Evolutionary conservation across 2,888 invertebrate genomes (phyloP), one percentile per base, ranked within the genome.

Genomic region (Eilema sororculum): DNA sequence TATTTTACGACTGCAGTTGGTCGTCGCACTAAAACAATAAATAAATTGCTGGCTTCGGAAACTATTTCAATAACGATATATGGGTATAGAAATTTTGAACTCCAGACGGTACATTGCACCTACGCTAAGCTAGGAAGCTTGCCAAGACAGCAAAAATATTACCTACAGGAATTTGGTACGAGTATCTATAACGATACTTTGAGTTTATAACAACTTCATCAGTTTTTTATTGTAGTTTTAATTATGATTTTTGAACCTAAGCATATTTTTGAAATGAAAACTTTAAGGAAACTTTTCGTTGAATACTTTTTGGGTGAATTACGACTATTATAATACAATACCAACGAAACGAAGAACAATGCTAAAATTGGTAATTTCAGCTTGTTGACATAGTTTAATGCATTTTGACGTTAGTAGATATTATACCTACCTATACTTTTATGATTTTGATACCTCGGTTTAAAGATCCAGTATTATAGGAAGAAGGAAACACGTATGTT

Each of bases 31-130:
- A 74, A 86, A 86, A 86, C 82, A 84, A 87, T 86, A 86, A 86
- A 84, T 84, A 83, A 80, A 69, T 37, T 67, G 70, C 65, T 65
- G 16, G 68, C 77, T 79, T 81, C 77, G 80, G 75, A 74, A 82
- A 81, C 81, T 79, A 79, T 86, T 88, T 87, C 89, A 89, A 89
- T 88, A 88, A 86, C 82, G 83, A 91, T 92, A 91, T 90, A 91
- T 89, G 82, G 84, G 81, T 84, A 87, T 89, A 90, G 88, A 91
- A 91, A 91, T 91, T 89, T 82, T 82, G 83, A 84, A 80, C 82
- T 80, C 82, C 85, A 86, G 84, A 84, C 87, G 80, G 82, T 58
- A 28, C 25, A 41, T 37, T 65, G 58, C 25, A 65, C 37, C 56
- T 66, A 66, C 33, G 66, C 60, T 78, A 75, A 69, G 33, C 64